Conservation (phyloP, 2,113 vertebrate genomes). For the Rhinopithecus roxellana region DNA sequence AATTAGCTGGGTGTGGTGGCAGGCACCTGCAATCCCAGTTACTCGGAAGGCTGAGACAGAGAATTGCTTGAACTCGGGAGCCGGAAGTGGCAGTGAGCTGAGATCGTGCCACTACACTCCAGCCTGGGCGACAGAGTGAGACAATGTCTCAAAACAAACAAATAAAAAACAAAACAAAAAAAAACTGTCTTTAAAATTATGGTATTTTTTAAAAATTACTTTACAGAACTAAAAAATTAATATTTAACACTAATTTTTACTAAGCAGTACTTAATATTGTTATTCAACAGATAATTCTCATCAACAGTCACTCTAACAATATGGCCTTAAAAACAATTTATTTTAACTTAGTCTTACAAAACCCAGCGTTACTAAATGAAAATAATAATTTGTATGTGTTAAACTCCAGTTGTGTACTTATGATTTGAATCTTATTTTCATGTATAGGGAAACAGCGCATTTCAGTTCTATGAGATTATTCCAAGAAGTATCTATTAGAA, state of each 20-base stretch:
- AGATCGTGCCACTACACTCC: no score
- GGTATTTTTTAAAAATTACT: neutral
- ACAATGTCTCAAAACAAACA: no score
- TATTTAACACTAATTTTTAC: neutral
- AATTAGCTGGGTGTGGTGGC: no score
- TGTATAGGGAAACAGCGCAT: neutral
- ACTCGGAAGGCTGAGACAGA: no score
- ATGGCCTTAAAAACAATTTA: neutral
- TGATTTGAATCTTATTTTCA: neutral
- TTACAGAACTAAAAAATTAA: neutral
- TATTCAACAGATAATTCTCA: neutral
- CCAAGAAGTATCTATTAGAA: neutral
- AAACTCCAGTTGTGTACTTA: neutral
- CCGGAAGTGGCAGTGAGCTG: no score
- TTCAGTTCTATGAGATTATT: slow-evolving; percentile 13
- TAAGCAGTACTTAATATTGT: neutral
- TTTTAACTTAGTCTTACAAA: neutral
- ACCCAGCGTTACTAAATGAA: neutral
- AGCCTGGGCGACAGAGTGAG: no score
- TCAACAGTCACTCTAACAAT: neutral
- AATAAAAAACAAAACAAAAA: no score
- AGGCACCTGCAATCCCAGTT: no score
- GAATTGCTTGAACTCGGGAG: no score
- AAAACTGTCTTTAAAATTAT: neutral
- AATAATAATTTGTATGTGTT: neutral